phyloP scores from a whole-genome alignment of 2,888 invertebrate species.

The Drosophila subquinaria region DNA sequence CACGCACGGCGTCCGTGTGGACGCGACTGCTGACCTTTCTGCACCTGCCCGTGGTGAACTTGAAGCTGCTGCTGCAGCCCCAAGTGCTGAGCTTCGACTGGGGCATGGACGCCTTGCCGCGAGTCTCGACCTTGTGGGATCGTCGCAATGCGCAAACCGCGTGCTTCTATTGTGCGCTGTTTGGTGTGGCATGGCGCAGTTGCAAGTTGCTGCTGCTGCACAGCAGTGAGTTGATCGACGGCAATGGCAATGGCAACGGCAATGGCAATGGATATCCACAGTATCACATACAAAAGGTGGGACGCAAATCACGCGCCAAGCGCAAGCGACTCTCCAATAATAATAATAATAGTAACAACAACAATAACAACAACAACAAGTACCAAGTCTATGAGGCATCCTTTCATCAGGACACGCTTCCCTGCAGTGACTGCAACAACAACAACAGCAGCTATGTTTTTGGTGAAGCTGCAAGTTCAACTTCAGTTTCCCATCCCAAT shows the following conservation, averaged over 20 bases:
- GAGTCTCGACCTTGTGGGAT: slow-evolving; percentile 92
- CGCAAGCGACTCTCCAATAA: slow-evolving; percentile 73
- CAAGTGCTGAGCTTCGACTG: slow-evolving; percentile 97
- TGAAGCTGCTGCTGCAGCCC: slow-evolving; percentile 94
- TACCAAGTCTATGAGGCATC: slow-evolving; percentile 52
- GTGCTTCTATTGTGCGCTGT: slow-evolving; percentile 89
- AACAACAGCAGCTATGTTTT: slow-evolving; percentile 61
- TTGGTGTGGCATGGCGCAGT: slow-evolving; percentile 78
- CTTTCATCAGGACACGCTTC: slow-evolving; percentile 61
- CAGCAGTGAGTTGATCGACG: slow-evolving; percentile 30
- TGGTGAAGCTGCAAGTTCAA: slow-evolving; percentile 24
- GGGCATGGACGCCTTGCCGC: slow-evolving; percentile 98
- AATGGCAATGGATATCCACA: slow-evolving; percentile 55
- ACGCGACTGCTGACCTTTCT: slow-evolving; percentile 95
- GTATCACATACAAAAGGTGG: slow-evolving; percentile 78
- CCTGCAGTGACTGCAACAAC: slow-evolving; percentile 66
- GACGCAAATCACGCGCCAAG: slow-evolving; percentile 84
- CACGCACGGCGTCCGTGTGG: slow-evolving; percentile 92
- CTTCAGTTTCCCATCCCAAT: slow-evolving; percentile 85
- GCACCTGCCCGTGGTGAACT: slow-evolving; percentile 96
- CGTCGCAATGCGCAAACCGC: slow-evolving; percentile 91
- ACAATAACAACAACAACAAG: slow-evolving; percentile 39
- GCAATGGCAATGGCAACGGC: slow-evolving; percentile 39
- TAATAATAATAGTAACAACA: slow-evolving; percentile 37
- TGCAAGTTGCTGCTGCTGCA: slow-evolving; percentile 62